These are phyloP conservation scores for Glaucopsyche alexis DNA, from an alignment of 2,888 invertebrate species.

Conservation along the genomic window DNA sequence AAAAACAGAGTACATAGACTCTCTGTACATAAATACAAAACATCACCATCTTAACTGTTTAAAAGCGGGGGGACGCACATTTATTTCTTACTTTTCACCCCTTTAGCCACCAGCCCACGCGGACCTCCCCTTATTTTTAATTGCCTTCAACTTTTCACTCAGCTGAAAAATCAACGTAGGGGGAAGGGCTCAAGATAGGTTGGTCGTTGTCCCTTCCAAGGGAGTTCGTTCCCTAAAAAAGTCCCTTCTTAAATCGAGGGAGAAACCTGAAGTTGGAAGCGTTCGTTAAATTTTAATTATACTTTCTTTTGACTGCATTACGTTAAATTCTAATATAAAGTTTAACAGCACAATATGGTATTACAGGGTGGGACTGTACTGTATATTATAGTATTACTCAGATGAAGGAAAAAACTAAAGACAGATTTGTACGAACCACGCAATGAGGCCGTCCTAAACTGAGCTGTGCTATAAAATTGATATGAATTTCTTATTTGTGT, in stretches of 20 bases:
- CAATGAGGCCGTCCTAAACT: too few relatives aligned
- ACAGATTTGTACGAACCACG: too few relatives aligned
- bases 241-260: constrained; percentile 55
- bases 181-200: constrained; percentile 46
- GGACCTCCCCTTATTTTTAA: constrained; percentile 41
- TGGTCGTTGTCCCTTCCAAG: constrained; percentile 47
- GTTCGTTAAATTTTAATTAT: constrained; percentile 53
- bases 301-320: constrained; percentile 33
- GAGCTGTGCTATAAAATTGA: too few relatives aligned
- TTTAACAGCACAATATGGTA: background rate
- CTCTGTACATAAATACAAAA: constrained; percentile 51
- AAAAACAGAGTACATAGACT: constrained; percentile 50
- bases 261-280: constrained; percentile 50
- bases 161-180: constrained; percentile 36
- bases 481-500: too few relatives aligned
- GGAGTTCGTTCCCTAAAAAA: constrained; percentile 58
- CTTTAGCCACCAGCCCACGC: constrained; percentile 44
- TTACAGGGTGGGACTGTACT: too few relatives aligned
- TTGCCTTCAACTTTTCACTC: constrained; percentile 34
- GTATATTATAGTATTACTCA: too few relatives aligned
- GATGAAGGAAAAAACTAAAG: too few relatives aligned
- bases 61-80: constrained; percentile 65
- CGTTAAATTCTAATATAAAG: background rate
- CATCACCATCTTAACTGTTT: constrained; percentile 64
- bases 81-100: constrained; percentile 68